A percentile compares a stretch with the other conserved stretches of the same genome.
Conservation (phyloP, 2,113 vertebrate genomes). For the Myrmecobius fasciatus region DNA sequence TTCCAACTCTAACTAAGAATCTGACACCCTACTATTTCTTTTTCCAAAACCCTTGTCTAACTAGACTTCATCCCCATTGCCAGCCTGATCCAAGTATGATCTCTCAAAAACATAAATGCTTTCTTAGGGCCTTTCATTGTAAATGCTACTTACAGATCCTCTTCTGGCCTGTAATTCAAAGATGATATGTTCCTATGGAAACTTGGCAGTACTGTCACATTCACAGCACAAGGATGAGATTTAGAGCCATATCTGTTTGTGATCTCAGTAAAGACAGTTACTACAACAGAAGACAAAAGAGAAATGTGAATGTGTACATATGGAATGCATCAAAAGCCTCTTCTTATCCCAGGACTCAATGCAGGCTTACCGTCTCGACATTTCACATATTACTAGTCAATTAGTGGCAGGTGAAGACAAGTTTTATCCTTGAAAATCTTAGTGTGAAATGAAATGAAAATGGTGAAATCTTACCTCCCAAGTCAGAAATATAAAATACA, state of each 20-base stretch:
- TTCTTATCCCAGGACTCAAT: background rate
- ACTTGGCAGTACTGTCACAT: constrained; percentile 84
- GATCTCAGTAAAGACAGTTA: constrained; percentile 85
- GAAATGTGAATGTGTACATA: background rate
- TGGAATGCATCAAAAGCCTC: background rate
- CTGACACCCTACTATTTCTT: background rate
- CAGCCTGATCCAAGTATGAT: background rate
- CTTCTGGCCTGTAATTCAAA: constrained; percentile 68
- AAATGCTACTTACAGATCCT: constrained; percentile 84
- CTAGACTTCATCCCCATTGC: background rate
- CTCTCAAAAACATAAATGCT: background rate
- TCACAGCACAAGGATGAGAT: constrained; percentile 84
- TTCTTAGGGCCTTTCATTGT: fast-evolving
- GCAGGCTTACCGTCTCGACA: background rate
- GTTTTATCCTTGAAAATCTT: background rate
- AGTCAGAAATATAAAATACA: background rate
- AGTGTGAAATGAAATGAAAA: background rate
- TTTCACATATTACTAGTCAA: background rate
- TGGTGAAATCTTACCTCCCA: background rate
- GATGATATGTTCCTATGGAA: constrained; percentile 72
- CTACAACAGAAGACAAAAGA: constrained; percentile 72
- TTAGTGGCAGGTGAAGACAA: background rate
- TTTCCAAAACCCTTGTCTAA: background rate
- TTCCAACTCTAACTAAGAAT: background rate
- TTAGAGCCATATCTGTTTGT: constrained; percentile 81